Conservation (phyloP, 1,140 invertebrate species). For the Lordiphosa collinella region DNA sequence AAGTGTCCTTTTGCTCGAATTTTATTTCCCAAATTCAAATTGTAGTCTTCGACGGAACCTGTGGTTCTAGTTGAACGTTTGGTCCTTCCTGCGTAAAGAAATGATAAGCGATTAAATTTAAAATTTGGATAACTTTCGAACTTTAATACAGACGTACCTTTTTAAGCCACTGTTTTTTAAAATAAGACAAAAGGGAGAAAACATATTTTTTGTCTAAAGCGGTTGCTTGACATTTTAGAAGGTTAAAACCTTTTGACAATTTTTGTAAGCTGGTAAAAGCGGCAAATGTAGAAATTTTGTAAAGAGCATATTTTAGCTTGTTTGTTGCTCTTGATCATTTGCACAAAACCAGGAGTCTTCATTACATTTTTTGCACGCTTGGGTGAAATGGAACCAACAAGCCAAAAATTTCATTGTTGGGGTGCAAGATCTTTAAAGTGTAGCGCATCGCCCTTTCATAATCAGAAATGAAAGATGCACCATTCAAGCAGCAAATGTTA, state of each 20-base stretch:
- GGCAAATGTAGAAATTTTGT: too few relatives aligned
- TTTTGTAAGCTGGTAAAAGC: too few relatives aligned
- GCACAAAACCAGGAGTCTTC: too few relatives aligned
- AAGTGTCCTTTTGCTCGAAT: constrained; percentile 12
- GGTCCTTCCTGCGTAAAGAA: too few relatives aligned
- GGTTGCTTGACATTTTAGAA: too few relatives aligned
- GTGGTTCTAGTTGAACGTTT: constrained; percentile 17
- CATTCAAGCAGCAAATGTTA: constrained; percentile 13
- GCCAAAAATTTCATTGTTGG: neutral
- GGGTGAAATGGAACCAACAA: constrained; percentile 3
- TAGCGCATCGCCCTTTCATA: constrained; percentile 7
- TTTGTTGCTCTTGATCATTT: too few relatives aligned
- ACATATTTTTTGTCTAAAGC: constrained; percentile 6
- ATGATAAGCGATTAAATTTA: neutral
- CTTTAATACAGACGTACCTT: constrained; percentile 8
- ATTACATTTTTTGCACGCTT: constrained; percentile 12
- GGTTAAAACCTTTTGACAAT: too few relatives aligned
- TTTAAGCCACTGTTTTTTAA: constrained; percentile 1
- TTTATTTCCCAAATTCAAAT: constrained; percentile 10
- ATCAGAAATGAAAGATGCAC: constrained; percentile 8
- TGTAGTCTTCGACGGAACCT: constrained; percentile 5
- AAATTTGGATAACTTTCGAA: neutral
- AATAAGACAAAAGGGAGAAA: constrained; percentile 1
- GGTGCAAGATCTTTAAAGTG: constrained; percentile 2
- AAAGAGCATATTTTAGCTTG: too few relatives aligned